Evolutionary conservation across 2,113 vertebrate genomes (phyloP).

Genomic region (Vombatus ursinus): DNA sequence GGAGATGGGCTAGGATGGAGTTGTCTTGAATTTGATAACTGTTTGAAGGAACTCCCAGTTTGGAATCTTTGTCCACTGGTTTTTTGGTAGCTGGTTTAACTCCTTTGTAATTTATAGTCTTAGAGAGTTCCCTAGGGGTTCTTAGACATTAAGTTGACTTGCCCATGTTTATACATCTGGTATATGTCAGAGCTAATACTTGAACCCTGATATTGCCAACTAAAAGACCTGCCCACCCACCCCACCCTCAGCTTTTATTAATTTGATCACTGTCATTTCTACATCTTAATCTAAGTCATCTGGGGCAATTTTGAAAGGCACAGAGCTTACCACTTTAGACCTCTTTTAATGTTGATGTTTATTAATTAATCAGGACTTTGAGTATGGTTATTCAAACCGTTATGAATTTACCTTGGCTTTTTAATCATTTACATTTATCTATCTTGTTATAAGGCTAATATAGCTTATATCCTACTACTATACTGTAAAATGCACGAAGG

Average conservation of each 20-base stretch:
- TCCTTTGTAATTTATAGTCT: neutral
- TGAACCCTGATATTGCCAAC: neutral
- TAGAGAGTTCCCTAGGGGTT: neutral
- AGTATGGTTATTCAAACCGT: neutral
- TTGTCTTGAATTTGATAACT: neutral
- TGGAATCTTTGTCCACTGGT: neutral
- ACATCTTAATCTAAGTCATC: neutral
- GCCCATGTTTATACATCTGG: neutral
- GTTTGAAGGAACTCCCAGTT: neutral
- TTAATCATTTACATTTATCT: neutral
- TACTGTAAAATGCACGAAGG: neutral
- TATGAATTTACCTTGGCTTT: neutral
- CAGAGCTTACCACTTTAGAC: neutral
- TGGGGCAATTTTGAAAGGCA: neutral
- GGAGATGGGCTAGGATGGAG: too few relatives aligned
- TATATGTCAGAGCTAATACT: neutral
- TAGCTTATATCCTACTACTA: neutral
- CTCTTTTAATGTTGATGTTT: neutral
- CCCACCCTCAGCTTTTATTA: neutral
- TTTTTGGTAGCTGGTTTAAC: neutral
- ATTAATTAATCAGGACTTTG: neutral
- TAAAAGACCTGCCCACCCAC: neutral
- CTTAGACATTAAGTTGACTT: neutral
- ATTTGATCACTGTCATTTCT: neutral
- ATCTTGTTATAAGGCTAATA: neutral